A percentile compares a stretch with the other conserved stretches of the same genome.
phyloP scores from a whole-genome alignment of 1,140 invertebrate species.

The Bombyx mori region DNA sequence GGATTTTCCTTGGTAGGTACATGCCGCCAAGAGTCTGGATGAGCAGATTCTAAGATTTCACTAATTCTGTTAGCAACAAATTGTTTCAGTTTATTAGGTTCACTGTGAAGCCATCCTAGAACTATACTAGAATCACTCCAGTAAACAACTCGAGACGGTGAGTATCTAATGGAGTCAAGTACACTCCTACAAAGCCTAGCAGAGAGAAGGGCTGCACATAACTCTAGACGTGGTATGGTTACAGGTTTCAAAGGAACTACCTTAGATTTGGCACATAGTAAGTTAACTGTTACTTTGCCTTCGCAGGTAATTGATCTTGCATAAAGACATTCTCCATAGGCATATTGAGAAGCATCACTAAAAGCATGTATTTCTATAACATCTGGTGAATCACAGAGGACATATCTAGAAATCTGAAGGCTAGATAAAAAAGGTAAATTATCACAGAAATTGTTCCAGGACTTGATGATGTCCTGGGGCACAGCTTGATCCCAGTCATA shows the following conservation, averaged over 20 bases:
- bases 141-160: conserved; percentile 3
- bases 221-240: conserved; percentile 31
- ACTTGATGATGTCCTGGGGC: conserved; percentile 6
- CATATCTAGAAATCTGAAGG: conserved; percentile 9
- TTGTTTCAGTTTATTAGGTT: conserved; percentile 30
- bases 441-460: conserved; percentile 14
- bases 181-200: neutral
- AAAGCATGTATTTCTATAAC: conserved; percentile 13
- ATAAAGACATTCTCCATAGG: conserved; percentile 17
- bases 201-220: conserved; percentile 23
- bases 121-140: conserved; percentile 52
- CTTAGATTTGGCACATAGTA: conserved; percentile 31
- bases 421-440: conserved; percentile 2
- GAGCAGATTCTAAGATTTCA: conserved; percentile 33
- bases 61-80: conserved; percentile 48
- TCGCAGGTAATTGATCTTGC: conserved; percentile 3
- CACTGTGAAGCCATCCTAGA: conserved; percentile 37
- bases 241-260: conserved; percentile 34
- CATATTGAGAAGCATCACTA: conserved; percentile 12
- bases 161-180: conserved; percentile 2
- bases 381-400: neutral
- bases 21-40: conserved; percentile 20
- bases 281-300: conserved; percentile 1
- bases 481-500: conserved; percentile 25
- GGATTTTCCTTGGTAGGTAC: conserved; percentile 17